A percentile compares a stretch with the other conserved stretches of the same genome.
Evolutionary conservation across 2,113 vertebrate genomes (phyloP).

Genomic region (Rhynchopsitta pachyrhyncha): DNA sequence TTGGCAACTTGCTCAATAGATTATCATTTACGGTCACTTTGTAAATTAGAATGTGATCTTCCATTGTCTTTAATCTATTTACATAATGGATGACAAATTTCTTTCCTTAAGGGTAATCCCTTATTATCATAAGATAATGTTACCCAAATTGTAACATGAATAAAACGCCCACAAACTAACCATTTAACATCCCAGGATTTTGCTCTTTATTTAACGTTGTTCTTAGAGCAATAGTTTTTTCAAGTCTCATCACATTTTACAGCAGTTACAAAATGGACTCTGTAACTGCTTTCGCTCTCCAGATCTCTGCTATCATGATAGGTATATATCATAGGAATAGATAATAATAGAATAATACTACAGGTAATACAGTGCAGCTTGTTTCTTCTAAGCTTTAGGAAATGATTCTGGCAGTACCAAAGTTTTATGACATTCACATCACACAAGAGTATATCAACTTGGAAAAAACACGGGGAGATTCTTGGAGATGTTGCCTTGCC

Average conservation of each 20-base stretch:
- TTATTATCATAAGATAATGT: constrained; percentile 52
- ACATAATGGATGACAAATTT: constrained; percentile 60
- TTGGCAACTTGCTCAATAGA: constrained; percentile 62
- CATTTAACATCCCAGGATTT: constrained; percentile 4
- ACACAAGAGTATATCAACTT: not conserved
- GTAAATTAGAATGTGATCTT: constrained; percentile 61
- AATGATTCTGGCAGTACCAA: not conserved
- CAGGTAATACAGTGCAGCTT: not conserved
- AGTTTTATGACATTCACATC: not conserved
- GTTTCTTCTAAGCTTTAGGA: not conserved
- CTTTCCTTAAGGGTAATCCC: constrained; percentile 45
- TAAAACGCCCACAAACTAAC: not conserved
- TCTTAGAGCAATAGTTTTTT: not conserved
- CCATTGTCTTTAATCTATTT: constrained; percentile 69
- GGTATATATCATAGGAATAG: not conserved
- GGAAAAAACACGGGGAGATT: not conserved
- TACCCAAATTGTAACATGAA: not conserved
- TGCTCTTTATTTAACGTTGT: not conserved
- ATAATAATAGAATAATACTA: not conserved
- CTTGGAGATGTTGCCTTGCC: not conserved
- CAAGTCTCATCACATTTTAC: not conserved
- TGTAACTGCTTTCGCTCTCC: not conserved
- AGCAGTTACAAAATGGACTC: not conserved
- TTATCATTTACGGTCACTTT: constrained; percentile 65
- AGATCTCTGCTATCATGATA: not conserved